Percentiles rank a stretch among this genome's conserved stretches.
Evolutionary conservation across 2,888 invertebrate genomes (phyloP).

Genomic region (Ethmia dodecea): DNA sequence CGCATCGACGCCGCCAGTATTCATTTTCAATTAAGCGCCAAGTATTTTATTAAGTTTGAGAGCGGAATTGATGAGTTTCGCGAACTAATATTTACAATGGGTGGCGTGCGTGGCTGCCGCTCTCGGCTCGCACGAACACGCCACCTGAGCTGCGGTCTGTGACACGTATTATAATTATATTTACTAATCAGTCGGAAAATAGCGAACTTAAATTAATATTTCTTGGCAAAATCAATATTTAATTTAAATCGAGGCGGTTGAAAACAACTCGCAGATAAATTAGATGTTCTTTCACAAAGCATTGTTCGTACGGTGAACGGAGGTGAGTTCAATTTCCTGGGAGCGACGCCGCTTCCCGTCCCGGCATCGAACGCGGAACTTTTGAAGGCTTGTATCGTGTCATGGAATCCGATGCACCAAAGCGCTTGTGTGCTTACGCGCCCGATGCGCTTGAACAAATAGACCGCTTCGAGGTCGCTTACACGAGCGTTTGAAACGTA

Average conservation of each 20-base stretch:
- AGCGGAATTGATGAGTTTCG: conserved; percentile 76
- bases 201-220: conserved; percentile 9
- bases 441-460: conserved; percentile 60
- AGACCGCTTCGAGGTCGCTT: conserved; percentile 37
- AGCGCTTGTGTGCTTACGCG: conserved; percentile 50
- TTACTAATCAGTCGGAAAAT: conserved; percentile 7
- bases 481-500: conserved; percentile 21
- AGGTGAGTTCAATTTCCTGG: conserved; percentile 76
- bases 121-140: conserved; percentile 12
- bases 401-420: conserved; percentile 64
- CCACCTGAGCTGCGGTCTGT: conserved; percentile 33
- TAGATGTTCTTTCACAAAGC: conserved; percentile 74
- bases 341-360: conserved; percentile 45
- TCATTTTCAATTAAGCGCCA: conserved; percentile 78
- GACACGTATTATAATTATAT: conserved; percentile 15
- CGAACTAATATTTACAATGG: conserved; percentile 76
- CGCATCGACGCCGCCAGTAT: conserved; percentile 65
- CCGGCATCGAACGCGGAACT: conserved; percentile 54
- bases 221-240: conserved; percentile 57
- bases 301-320: conserved; percentile 57
- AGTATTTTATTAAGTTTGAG: conserved; percentile 77
- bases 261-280: conserved; percentile 68
- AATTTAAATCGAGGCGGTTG: conserved; percentile 59
- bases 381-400: conserved; percentile 56
- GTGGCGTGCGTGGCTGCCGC: conserved; percentile 51